Percentiles rank a stretch among this genome's conserved stretches.
Conservation (phyloP, 2,888 invertebrate species). For the Cynaeus angustus region DNA sequence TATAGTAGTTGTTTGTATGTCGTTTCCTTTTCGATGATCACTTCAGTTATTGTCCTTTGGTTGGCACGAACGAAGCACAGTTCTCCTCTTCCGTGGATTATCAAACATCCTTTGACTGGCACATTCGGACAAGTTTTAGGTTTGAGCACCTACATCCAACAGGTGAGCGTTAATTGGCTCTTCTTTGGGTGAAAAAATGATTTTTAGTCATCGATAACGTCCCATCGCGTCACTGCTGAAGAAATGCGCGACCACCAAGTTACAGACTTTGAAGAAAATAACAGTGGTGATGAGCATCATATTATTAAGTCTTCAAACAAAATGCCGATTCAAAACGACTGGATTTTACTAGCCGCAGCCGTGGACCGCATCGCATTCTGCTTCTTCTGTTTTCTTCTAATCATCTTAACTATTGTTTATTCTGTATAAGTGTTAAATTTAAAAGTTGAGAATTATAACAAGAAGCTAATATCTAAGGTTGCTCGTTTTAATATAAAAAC, state of each 20-base stretch:
- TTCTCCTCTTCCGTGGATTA: slow-evolving; percentile 72
- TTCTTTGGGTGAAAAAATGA: slow-evolving; percentile 35
- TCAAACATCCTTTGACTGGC: slow-evolving; percentile 72
- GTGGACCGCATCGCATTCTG: slow-evolving; percentile 78
- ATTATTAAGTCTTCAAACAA: slow-evolving; percentile 65
- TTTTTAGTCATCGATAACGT: slow-evolving; percentile 58
- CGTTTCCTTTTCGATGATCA: slow-evolving; percentile 73
- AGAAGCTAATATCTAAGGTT: too few species aligned
- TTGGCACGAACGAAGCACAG: slow-evolving; percentile 72
- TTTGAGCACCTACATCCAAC: slow-evolving; percentile 69
- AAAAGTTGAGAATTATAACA: not conserved
- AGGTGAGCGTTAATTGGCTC: slow-evolving; percentile 68
- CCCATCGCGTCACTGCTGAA: slow-evolving; percentile 67
- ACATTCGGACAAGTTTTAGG: slow-evolving; percentile 70
- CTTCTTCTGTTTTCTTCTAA: slow-evolving; percentile 74
- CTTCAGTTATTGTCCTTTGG: slow-evolving; percentile 74
- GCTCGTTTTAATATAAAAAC: too few species aligned
- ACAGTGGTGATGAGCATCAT: slow-evolving; percentile 68
- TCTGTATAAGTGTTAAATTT: slow-evolving; percentile 64
- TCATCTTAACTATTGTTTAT: slow-evolving; percentile 73
- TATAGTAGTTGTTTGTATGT: slow-evolving; percentile 75
- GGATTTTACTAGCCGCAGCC: slow-evolving; percentile 78
- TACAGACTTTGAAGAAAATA: slow-evolving; percentile 68
- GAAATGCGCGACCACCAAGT: slow-evolving; percentile 71
- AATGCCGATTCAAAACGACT: slow-evolving; percentile 74